phyloP scores from a whole-genome alignment of 2,113 vertebrate species.

The Meleagris gallopavo region DNA sequence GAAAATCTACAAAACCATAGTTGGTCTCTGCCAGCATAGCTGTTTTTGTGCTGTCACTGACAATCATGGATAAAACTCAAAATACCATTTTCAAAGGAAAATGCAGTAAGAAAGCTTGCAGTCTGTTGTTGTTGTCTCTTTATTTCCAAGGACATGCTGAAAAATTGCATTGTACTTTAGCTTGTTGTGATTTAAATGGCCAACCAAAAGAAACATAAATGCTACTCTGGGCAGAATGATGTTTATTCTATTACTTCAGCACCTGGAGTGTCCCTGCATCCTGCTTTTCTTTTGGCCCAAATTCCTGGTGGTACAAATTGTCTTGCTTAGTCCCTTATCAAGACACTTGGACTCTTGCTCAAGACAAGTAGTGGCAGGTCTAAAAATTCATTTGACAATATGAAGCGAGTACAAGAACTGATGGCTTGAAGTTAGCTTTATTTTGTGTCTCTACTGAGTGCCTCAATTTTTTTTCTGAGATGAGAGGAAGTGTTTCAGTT shows the following conservation, averaged over 20 bases:
- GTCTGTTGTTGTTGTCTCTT: background rate
- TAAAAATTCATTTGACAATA: background rate
- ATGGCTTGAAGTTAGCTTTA: background rate
- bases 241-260: background rate
- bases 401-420: background rate
- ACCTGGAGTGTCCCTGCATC: background rate
- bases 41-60: background rate
- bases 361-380: background rate
- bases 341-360: too few relatives aligned
- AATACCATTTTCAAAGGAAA: background rate
- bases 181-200: background rate
- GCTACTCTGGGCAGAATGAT: background rate
- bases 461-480: background rate
- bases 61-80: background rate
- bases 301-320: background rate
- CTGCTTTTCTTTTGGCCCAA: background rate
- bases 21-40: slow-evolving; percentile 3
- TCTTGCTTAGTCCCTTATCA: background rate
- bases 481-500: background rate
- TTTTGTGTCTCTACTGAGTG: background rate
- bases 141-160: background rate
- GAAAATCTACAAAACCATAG: background rate
- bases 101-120: background rate
- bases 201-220: background rate
- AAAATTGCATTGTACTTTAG: background rate